These are phyloP conservation scores for Zosterops pallidus DNA, from an alignment of 2,113 vertebrate species.

Conservation along the genomic window DNA sequence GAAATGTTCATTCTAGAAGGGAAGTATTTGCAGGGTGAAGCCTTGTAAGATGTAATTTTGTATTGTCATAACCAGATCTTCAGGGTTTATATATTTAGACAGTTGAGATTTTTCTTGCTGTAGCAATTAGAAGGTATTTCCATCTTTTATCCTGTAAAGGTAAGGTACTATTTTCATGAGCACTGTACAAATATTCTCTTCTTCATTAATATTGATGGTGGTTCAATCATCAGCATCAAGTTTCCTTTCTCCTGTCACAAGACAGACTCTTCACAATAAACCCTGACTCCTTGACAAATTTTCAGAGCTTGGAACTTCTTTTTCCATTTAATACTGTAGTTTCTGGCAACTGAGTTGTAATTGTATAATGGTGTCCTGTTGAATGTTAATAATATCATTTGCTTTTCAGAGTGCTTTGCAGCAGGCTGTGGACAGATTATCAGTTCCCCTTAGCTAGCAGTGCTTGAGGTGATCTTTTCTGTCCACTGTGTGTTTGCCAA, in stretches of 20 bases:
- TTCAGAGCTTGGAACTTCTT: background rate
- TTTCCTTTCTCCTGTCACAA: background rate
- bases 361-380: background rate
- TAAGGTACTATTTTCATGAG: background rate
- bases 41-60: background rate
- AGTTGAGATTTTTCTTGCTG: background rate
- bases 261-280: background rate
- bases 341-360: background rate
- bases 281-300: background rate
- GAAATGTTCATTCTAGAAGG: background rate
- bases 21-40: background rate
- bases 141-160: background rate
- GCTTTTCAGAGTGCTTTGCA: conserved; percentile 9
- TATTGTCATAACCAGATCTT: background rate
- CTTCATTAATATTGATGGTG: background rate
- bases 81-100: background rate
- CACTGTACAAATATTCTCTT: background rate
- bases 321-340: background rate
- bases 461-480: background rate
- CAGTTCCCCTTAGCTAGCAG: background rate
- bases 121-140: background rate
- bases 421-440: background rate
- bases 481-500: background rate
- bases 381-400: conserved; percentile 22
- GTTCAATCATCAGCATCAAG: background rate